These are phyloP conservation scores for Polyommatus iphigenia DNA, from an alignment of 2,888 invertebrate genomes.

Conservation along the genomic window DNA sequence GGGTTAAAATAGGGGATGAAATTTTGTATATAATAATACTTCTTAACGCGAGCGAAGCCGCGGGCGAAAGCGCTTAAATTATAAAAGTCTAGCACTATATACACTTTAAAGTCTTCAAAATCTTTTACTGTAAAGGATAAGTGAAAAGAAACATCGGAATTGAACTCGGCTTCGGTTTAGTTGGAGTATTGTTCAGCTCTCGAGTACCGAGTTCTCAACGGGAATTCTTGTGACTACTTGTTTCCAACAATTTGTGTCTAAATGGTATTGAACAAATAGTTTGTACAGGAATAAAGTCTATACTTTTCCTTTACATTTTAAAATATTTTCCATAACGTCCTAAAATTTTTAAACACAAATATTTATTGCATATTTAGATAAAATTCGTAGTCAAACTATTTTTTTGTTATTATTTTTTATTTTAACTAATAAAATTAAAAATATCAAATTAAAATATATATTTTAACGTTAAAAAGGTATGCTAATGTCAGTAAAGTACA, in stretches of 20 bases:
- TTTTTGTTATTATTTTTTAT: no score
- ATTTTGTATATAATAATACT: no score
- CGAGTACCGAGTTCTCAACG: conserved; percentile 7
- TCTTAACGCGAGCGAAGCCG: no score
- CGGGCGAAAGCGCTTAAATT: no score
- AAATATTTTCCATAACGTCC: background rate
- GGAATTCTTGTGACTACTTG: conserved; percentile 21
- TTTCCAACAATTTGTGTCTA: background rate
- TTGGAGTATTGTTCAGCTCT: conserved; percentile 22
- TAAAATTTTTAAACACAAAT: no score
- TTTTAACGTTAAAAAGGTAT: background rate
- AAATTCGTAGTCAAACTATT: no score
- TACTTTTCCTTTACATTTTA: background rate
- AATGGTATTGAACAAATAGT: background rate
- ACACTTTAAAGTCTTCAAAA: background rate
- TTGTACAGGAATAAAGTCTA: background rate
- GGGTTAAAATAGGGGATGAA: no score
- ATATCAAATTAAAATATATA: background rate
- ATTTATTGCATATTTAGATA: no score
- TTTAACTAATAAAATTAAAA: no score
- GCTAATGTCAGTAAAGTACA: background rate
- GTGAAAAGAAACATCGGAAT: conserved; percentile 15
- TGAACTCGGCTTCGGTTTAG: background rate
- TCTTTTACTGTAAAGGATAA: background rate
- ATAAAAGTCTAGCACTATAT: background rate